phyloP scores from a whole-genome alignment of 2,797 vertebrate genomes.

The Rhadinocentrus ornatus region DNA sequence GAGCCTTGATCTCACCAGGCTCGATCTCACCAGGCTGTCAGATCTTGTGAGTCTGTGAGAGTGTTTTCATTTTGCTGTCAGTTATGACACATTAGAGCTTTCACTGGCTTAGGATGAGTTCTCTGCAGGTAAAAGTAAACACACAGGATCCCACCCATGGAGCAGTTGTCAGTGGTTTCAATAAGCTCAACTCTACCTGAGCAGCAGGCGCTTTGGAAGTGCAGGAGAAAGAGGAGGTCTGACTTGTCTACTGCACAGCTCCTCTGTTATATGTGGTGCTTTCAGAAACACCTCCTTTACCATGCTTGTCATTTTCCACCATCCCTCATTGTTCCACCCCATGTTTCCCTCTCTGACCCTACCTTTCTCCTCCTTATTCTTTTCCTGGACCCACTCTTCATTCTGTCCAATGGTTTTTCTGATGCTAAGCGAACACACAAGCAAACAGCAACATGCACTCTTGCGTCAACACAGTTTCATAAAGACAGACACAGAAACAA shows the following conservation, averaged over 20 bases:
- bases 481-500: slow-evolving; percentile 51
- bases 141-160: slow-evolving; percentile 78
- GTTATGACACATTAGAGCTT: slow-evolving; percentile 77
- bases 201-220: slow-evolving; percentile 65
- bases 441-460: slow-evolving; percentile 71
- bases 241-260: slow-evolving; percentile 59
- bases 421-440: slow-evolving; percentile 68
- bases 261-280: slow-evolving; percentile 74
- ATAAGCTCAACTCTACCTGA: slow-evolving; percentile 74
- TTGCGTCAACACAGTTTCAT: slow-evolving; percentile 41
- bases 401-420: slow-evolving; percentile 63
- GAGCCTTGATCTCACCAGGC: slow-evolving; percentile 41
- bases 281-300: slow-evolving; percentile 80
- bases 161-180: slow-evolving; percentile 74
- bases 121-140: slow-evolving; percentile 80
- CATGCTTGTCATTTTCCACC: slow-evolving; percentile 73
- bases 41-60: slow-evolving; percentile 59
- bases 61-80: slow-evolving; percentile 77
- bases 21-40: slow-evolving; percentile 53
- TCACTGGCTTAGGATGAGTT: slow-evolving; percentile 74
- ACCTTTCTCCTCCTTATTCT: slow-evolving; percentile 29
- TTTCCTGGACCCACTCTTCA: slow-evolving; percentile 57
- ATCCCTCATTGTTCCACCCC: slow-evolving; percentile 56
- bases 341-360: slow-evolving; percentile 23
- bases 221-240: slow-evolving; percentile 62